These are phyloP conservation scores for Fregata magnificens DNA, from an alignment of 2,113 vertebrate species.

Conservation along the genomic window DNA sequence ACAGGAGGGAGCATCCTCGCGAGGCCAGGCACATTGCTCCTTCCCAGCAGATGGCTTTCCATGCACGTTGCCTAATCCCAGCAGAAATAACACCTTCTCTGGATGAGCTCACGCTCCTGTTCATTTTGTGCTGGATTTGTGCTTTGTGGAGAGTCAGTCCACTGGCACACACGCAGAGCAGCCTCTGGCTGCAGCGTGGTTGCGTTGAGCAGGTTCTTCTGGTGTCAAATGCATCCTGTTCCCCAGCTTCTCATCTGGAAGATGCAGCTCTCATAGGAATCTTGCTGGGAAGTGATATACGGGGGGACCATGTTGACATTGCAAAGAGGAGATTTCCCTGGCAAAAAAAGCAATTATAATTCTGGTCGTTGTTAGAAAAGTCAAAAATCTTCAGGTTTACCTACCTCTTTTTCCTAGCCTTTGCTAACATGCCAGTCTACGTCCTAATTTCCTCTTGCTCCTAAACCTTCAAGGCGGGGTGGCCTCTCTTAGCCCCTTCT, in stretches of 20 bases:
- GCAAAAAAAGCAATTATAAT: neutral
- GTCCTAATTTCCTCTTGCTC: neutral
- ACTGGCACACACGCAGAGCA: neutral
- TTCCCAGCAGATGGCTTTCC: slow-evolving; percentile 66
- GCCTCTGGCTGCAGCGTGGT: neutral
- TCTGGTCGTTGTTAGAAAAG: neutral
- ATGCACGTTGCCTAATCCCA: slow-evolving; percentile 71
- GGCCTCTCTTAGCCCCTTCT: neutral
- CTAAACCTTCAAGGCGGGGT: neutral
- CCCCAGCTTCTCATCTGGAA: neutral
- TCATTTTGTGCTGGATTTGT: neutral
- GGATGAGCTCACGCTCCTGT: neutral
- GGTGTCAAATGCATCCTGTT: neutral
- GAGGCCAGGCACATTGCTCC: neutral
- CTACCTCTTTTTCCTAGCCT: neutral
- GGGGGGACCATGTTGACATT: neutral
- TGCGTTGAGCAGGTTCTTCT: neutral
- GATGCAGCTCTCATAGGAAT: neutral
- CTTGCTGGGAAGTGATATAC: neutral
- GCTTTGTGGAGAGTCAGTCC: neutral
- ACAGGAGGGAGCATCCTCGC: neutral
- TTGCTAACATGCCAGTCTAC: neutral
- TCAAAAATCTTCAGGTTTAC: neutral
- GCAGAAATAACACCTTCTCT: slow-evolving; percentile 15
- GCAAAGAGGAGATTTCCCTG: neutral